Evolutionary conservation across 2,888 invertebrate genomes (phyloP).

Genomic region (Polylopha cassiicola): DNA sequence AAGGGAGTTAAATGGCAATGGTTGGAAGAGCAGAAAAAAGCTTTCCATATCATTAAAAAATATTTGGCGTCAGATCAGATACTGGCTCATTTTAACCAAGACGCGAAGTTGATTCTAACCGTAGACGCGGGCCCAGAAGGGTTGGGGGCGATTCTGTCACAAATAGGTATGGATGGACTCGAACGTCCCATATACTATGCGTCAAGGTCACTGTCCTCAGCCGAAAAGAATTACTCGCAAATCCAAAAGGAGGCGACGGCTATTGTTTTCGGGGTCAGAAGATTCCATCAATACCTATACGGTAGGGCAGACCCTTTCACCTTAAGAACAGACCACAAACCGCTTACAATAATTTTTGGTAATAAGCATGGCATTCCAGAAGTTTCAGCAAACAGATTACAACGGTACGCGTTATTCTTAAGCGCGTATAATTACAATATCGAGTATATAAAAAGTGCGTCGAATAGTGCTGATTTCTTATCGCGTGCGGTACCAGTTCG

Average conservation of each 20-base stretch:
- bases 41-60: constrained; percentile 1
- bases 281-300: no score
- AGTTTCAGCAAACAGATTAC: no score
- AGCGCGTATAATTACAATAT: constrained; percentile 1
- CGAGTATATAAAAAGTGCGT: neutral
- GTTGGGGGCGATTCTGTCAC: constrained; percentile 5
- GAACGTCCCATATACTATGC: constrained; percentile 2
- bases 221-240: constrained; percentile 3
- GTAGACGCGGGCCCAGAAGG: constrained; percentile 7
- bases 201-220: neutral
- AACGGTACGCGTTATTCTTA: constrained; percentile 4
- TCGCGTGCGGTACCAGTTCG: constrained; percentile 19
- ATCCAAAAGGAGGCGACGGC: constrained; percentile 10
- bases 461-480: constrained; percentile 27
- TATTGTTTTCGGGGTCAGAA: constrained; percentile 8
- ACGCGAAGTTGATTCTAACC: constrained; percentile 5
- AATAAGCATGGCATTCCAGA: neutral
- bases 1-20: constrained; percentile 3
- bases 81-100: constrained; percentile 7
- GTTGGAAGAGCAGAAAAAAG: constrained; percentile 1
- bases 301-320: constrained; percentile 5
- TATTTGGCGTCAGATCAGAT: constrained; percentile 1
- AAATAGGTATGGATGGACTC: neutral
- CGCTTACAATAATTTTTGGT: neutral
- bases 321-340: constrained; percentile 8